Conservation (phyloP, 1,140 invertebrate genomes). For the Trichogramma pretiosum region DNA sequence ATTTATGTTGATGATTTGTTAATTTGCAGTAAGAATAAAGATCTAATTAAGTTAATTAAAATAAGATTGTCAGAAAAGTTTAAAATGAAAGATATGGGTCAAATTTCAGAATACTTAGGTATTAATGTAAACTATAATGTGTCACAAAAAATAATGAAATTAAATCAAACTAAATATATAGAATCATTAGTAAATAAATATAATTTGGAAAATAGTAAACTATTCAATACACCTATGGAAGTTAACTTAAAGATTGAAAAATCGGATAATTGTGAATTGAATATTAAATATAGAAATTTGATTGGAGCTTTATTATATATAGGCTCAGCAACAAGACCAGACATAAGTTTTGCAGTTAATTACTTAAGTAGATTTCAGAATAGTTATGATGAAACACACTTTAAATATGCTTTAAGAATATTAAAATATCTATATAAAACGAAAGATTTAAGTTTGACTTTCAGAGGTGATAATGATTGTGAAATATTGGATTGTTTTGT, state of each 20-base stretch:
- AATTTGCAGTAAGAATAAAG: too few species aligned
- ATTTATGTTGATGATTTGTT: too few species aligned
- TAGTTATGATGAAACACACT: neutral
- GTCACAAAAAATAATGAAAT: neutral
- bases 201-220: too few species aligned
- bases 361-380: conserved; percentile 6
- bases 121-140: too few species aligned
- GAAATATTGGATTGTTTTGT: conserved; percentile 11
- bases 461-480: neutral
- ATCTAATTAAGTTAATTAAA: too few species aligned
- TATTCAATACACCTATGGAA: too few species aligned
- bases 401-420: conserved; percentile 9
- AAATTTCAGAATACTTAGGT: too few species aligned
- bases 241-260: too few species aligned
- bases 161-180: conserved; percentile 16
- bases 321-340: conserved; percentile 8
- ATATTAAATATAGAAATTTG: neutral
- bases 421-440: conserved; percentile 9
- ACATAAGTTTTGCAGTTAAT: conserved; percentile 8
- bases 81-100: too few species aligned
- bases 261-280: too few species aligned
- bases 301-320: conserved; percentile 11
- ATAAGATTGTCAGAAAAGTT: too few species aligned
- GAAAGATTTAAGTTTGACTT: conserved; percentile 1
- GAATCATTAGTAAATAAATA: conserved; percentile 2